Evolutionary conservation across 2,113 vertebrate genomes (phyloP).

Genomic region (Forbesichthys agassizii): DNA sequence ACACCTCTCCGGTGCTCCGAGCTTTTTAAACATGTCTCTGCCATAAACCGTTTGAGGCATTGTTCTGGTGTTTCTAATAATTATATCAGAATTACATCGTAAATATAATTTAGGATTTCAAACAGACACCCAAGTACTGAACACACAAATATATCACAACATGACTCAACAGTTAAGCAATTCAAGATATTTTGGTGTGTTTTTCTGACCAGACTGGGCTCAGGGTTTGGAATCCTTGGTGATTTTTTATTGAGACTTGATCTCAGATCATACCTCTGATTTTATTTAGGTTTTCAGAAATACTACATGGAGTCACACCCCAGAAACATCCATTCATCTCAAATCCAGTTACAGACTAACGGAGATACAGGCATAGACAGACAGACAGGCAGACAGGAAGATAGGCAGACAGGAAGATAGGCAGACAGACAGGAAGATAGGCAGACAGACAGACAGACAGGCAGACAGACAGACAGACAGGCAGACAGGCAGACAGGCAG

Average conservation of each 20-base stretch:
- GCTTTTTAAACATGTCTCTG: background rate
- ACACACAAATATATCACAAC: background rate
- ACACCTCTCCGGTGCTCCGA: background rate
- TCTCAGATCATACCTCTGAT: conserved; percentile 5
- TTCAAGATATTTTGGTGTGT: background rate
- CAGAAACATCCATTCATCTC: background rate
- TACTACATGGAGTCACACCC: too few relatives aligned
- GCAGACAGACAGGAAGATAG: conserved; percentile 19
- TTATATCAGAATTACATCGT: background rate
- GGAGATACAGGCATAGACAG: conserved; percentile 18
- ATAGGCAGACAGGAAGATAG: background rate
- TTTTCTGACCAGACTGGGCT: too few relatives aligned
- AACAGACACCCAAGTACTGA: background rate
- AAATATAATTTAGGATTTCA: background rate
- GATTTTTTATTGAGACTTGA: background rate
- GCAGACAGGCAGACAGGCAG: background rate
- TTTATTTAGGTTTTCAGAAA: too few relatives aligned
- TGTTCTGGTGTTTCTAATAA: background rate
- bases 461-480: background rate
- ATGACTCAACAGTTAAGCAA: background rate
- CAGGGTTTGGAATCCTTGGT: too few relatives aligned
- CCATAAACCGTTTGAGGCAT: background rate
- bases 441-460: conserved; percentile 18
- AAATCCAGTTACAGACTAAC: conserved; percentile 15
- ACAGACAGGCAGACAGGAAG: conserved; percentile 28